Base-by-base conservation (phyloP, 2,888 invertebrate species). In the Neoscelio sp. region DNA sequence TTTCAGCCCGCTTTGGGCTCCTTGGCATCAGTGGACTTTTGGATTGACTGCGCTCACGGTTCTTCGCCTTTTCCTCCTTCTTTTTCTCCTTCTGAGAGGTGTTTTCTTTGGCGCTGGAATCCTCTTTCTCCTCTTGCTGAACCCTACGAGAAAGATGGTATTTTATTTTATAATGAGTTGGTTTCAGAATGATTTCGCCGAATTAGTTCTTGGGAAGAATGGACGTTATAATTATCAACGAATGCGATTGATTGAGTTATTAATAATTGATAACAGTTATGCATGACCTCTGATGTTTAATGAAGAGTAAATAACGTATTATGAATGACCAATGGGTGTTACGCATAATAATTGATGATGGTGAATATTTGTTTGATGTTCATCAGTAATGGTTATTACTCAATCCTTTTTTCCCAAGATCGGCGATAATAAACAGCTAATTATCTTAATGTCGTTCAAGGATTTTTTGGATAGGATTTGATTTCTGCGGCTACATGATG, bases 91-190 rank as follows among this genome's bases (percentile, higher is more conserved):
- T 76, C 35, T 84, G 86, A 0, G 82, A 8, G 6, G 15, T 0
- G 17, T 23, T 54, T n/a, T 88, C 87, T 23, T 87, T 87, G 1
- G 78, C 58, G 2, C 82, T 78, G 1, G 83, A 81, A 3, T 89
- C 89, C n/a, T 84, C 85, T 52, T 88, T 89, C 23, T 90, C 89
- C 65, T 90, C 89, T 71, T 89, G 90, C 62, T 90, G 90, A 13
- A 87, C 90, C 86, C 90, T 90, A 75, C 40, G 73, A 70, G 62
- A 40, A 18, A 50, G 2, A 48, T 1, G 46, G n/a, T 10, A 26
- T 46, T 70, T 58, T 10, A 50, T 44, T 54, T 48, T n/a, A n/a
- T n/a, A n/a, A n/a, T 46, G 15, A 56, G 46, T 17, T 23, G n/a
- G 10, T n/a, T n/a, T n/a, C n/a, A n/a, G n/a, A n/a, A n/a, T n/a